A percentile compares a stretch with the other conserved stretches of the same genome.
Evolutionary conservation across 2,113 vertebrate genomes (phyloP).

Genomic region (Pelecanus crispus): DNA sequence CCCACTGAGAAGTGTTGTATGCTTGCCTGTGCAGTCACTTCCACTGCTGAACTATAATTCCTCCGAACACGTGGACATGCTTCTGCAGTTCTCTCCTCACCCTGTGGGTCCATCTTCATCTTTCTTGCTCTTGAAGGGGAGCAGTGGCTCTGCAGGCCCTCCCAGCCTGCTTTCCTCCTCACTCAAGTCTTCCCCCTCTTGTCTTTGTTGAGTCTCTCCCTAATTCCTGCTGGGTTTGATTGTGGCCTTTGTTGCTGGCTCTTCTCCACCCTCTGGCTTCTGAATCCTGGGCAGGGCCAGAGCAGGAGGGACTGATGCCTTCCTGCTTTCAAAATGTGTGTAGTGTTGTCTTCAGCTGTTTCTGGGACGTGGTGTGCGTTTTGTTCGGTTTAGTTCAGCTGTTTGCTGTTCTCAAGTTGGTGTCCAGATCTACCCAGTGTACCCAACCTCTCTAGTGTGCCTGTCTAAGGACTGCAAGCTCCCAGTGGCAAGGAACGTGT

Average conservation of each 20-base stretch:
- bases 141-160: neutral
- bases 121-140: neutral
- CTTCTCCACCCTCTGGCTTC: neutral
- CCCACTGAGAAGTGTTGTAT: neutral
- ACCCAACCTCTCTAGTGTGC: neutral
- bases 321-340: neutral
- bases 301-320: neutral
- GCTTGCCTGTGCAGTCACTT: neutral
- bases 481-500: neutral
- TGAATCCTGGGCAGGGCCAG: neutral
- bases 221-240: neutral
- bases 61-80: rapidly evolving
- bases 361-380: rapidly evolving
- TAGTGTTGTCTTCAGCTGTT: neutral
- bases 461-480: neutral
- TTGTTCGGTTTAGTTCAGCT: neutral
- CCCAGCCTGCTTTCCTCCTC: neutral
- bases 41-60: neutral
- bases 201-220: neutral
- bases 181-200: neutral
- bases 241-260: neutral
- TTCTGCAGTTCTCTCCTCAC: neutral
- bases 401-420: neutral
- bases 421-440: neutral
- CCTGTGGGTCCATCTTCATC: neutral